These are phyloP conservation scores for Cheilosia urbana DNA, from an alignment of 2,888 invertebrate genomes.

Conservation along the genomic window DNA sequence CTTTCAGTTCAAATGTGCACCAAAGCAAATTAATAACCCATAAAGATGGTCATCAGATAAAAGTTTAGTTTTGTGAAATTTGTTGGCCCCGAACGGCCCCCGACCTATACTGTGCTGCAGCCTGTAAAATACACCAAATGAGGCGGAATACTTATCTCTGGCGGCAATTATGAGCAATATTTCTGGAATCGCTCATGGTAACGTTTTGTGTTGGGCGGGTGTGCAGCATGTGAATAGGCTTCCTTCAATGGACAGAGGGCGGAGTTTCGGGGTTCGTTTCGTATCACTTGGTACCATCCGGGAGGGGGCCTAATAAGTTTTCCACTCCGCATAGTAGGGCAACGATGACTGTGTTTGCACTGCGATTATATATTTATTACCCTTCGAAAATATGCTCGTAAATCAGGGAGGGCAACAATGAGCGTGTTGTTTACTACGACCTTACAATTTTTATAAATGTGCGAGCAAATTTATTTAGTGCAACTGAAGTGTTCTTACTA, in stretches of 20 bases:
- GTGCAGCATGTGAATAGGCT: conserved; percentile 13
- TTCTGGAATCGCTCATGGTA: conserved; percentile 58
- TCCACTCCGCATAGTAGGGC: conserved; percentile 4
- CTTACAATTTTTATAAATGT: conserved; percentile 48
- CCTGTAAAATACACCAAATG: conserved; percentile 36
- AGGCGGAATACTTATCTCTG: conserved; percentile 65
- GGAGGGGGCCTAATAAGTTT: conserved; percentile 43
- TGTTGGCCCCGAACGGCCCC: conserved; percentile 37
- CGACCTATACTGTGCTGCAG: background rate
- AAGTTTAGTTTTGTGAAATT: conserved; percentile 43
- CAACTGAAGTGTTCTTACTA: background rate
- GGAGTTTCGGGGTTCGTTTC: conserved; percentile 13
- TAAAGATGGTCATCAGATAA: conserved; percentile 63
- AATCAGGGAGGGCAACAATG: conserved; percentile 52
- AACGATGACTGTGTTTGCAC: conserved; percentile 28
- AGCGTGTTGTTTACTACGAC: conserved; percentile 50
- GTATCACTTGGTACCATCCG: conserved; percentile 62
- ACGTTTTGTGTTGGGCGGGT: conserved; percentile 7
- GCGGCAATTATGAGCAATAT: conserved; percentile 70
- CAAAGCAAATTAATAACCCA: conserved; percentile 72
- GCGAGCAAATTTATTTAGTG: conserved; percentile 26
- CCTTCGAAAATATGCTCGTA: conserved; percentile 50
- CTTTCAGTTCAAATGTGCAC: conserved; percentile 65
- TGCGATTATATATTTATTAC: conserved; percentile 72
- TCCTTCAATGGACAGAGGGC: conserved; percentile 6